These are phyloP conservation scores for Rhynchophorus ferrugineus DNA, from an alignment of 1,140 invertebrate species.

Conservation along the genomic window DNA sequence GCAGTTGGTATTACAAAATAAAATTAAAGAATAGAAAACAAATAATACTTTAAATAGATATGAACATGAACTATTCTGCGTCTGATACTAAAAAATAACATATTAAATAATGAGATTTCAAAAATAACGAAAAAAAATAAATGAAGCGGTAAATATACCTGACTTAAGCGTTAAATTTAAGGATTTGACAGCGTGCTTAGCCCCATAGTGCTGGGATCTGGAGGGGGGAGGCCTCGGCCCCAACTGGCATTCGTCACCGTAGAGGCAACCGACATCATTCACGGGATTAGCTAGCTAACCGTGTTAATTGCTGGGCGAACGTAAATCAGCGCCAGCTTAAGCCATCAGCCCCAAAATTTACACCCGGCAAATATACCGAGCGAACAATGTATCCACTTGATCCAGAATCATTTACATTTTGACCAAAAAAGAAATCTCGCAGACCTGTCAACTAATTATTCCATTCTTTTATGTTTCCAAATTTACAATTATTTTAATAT, in stretches of 20 bases:
- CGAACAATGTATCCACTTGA: slow-evolving; percentile 2
- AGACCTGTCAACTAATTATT: too few species aligned
- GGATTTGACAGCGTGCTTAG: slow-evolving; percentile 18
- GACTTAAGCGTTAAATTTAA: slow-evolving; percentile 12
- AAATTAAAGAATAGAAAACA: too few species aligned
- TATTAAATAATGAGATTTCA: too few species aligned
- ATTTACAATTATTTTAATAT: too few species aligned
- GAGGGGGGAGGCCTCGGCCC: slow-evolving; percentile 17
- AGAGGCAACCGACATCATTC: slow-evolving; percentile 39
- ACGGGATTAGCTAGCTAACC: slow-evolving; percentile 42
- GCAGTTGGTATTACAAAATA: too few species aligned
- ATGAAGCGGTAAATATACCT: slow-evolving; percentile 11
- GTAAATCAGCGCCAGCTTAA: slow-evolving; percentile 42
- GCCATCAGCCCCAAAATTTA: slow-evolving; percentile 39
- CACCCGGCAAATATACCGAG: slow-evolving; percentile 28
- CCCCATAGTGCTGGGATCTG: slow-evolving; percentile 6
- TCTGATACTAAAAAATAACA: too few species aligned
- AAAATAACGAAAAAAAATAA: background rate
- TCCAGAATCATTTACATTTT: slow-evolving; percentile 18
- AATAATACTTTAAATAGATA: too few species aligned
- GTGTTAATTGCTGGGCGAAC: slow-evolving; percentile 40
- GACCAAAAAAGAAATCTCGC: background rate
- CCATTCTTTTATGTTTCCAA: too few species aligned
- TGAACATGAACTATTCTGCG: too few species aligned
- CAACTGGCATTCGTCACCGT: slow-evolving; percentile 29